Base-by-base conservation (phyloP, 2,113 vertebrate species). In the Platichthys flesus region DNA sequence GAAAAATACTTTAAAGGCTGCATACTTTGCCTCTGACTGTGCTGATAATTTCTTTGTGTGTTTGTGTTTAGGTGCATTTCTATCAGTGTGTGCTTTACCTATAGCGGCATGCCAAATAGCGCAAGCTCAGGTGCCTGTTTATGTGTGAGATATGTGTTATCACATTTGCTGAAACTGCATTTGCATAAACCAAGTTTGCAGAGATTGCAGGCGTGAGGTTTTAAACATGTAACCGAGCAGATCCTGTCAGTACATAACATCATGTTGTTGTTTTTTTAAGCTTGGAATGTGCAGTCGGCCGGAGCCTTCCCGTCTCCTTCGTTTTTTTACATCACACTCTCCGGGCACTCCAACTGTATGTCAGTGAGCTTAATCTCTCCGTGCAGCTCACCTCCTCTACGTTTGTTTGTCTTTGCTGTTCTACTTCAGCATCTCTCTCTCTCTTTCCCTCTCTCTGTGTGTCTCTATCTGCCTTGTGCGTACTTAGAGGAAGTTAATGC, bases 181-280 rank as follows among this genome's bases (percentile, higher is more conserved):
- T 82, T 83, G 35, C 80, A 85, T 84, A 81, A 77, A 61, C 68
- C 67, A 76, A 81, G 60, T 86, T 73, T 62, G 47, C 52, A 57
- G 52, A 57, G 35, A 64, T 14, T 35, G 47, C 18, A 35, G 59
- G 54, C 70, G 65, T 56, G 58, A 82, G 47, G 52, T 51, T 65
- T 71, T 74, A 68, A 73, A 81, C 67, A 72, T 71, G 61, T 67
- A 76, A 57, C 68, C 45, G 62, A 82, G 79, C 77, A 72, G 35
- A 72, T 42, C 40, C 10, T 42, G 40, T 42, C 40, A 42, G 40
- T 10, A 13, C 40, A 13, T 12, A 13, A 61, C 62, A 77, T 57
- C 31, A 74, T 54, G 74, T 16, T 47, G 1, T 24, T 47, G 1
- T 5, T 51, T 18, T 49, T 16, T 18, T 18, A 18, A 4, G 47